Base-by-base conservation (phyloP, 2,113 vertebrate genomes). In the Illadopsis cleaveri region DNA sequence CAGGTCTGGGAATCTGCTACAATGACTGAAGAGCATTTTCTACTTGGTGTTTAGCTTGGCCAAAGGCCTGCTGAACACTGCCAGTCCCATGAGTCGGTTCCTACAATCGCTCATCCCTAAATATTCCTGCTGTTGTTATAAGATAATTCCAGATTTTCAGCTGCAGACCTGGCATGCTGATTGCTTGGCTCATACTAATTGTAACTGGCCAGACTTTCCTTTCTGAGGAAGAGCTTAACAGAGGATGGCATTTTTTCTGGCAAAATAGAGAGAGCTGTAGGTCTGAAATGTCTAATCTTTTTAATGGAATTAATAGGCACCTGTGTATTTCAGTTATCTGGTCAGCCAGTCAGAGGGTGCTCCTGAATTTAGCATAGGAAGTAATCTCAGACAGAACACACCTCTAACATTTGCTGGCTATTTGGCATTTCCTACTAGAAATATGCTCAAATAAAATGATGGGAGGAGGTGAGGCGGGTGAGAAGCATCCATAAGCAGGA, bases 21-120 rank as follows among this genome's bases (percentile, higher is more conserved):
- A 80, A 44, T 79, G 87, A 77, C 79, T 82, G 84, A 96, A 93
- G 50, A 94, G 51, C 31, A 4, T 96, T 98, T 97, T 97, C 94
- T 96, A 48, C 56, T 94, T 24, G 35, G 24, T 96, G 93, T 98
- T 98, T 98, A 80, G 60, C 86, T 98, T 98, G 97, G 98, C 96
- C 70, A 83, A 84, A 86, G 61, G 82, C 24, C n/a, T 23, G 22
- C 3, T 50, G 48, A 80, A 57, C 7, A 9, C 70, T 96, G 95
- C 91, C 96, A 96, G 86, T 96, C 93, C 96, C 96, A 86, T 3
- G 82, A 95, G 93, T 51, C 72, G 69, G 76, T 78, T 53, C 93
- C 95, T 89, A 92, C 65, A 97, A 85, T 92, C 38, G 61, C 78
- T 97, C 92, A 93, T 95, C 89, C 85, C 79, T 51, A 96, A 96